These are phyloP conservation scores for Zaprionus lineosus DNA, from an alignment of 2,888 invertebrate genomes.

Conservation along the genomic window DNA sequence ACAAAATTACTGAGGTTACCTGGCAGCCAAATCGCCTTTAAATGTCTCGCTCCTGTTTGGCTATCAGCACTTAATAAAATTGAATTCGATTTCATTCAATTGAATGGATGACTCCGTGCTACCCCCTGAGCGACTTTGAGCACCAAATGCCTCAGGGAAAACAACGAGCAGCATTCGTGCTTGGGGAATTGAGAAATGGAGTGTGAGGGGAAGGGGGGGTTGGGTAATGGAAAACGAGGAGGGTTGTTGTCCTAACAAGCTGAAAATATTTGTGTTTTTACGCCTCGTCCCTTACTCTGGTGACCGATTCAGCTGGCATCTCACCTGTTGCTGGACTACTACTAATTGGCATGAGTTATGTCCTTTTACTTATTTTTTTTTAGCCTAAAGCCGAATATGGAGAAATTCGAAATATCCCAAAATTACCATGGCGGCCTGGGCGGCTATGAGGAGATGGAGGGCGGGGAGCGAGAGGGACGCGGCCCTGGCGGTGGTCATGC, in stretches of 20 bases:
- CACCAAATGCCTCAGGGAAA: conserved; percentile 64
- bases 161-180: conserved; percentile 10
- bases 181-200: no score
- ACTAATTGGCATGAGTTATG: conserved; percentile 71
- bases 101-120: conserved; percentile 64
- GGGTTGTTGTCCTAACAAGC: conserved; percentile 69
- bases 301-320: conserved; percentile 13
- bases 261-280: conserved; percentile 79
- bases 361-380: conserved; percentile 14
- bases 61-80: conserved; percentile 81
- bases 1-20: conserved; percentile 48
- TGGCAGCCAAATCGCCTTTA: conserved; percentile 35
- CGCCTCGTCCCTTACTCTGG: conserved; percentile 57
- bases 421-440: conserved; percentile 80
- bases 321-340: conserved; percentile 42
- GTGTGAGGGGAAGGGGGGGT: no score
- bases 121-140: conserved; percentile 8
- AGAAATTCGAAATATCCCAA: conserved; percentile 81
- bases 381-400: conserved; percentile 78
- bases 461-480: conserved; percentile 76
- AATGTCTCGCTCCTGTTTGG: conserved; percentile 35
- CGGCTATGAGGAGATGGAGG: conserved; percentile 82
- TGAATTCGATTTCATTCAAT: conserved; percentile 80
- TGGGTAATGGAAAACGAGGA: conserved; percentile 13
- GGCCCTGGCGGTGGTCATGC: conserved; percentile 79